Evolutionary conservation across 2,113 vertebrate species (phyloP).

Genomic region (Speoplatyrhinus poulsoni): DNA sequence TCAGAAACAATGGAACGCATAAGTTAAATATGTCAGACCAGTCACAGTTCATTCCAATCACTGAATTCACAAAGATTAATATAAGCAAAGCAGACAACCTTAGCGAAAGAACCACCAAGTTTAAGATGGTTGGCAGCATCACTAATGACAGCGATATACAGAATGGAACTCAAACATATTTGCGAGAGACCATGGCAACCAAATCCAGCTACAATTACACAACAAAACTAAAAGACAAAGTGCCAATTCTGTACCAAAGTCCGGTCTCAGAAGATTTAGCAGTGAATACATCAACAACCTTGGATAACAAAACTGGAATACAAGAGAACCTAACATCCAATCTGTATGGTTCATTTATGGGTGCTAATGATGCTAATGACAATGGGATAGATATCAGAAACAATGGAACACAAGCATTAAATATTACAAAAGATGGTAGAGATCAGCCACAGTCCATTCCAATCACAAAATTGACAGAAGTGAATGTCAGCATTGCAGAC

Average conservation of each 20-base stretch:
- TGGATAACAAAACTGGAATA: background rate
- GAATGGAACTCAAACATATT: conserved; percentile 7
- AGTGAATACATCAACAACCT: background rate
- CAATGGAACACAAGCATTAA: background rate
- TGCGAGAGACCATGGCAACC: conserved; percentile 6
- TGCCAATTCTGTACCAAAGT: background rate
- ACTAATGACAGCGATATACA: conserved; percentile 14
- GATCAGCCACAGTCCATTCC: conserved; percentile 1
- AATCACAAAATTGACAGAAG: background rate
- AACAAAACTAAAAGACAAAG: conserved; percentile 12
- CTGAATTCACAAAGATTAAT: conserved; percentile 1
- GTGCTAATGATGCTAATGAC: background rate
- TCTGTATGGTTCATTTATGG: background rate
- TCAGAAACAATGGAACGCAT: conserved; percentile 6
- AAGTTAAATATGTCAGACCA: conserved; percentile 14
- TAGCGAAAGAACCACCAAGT: conserved; percentile 14
- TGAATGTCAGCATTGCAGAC: conserved; percentile 10
- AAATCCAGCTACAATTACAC: conserved; percentile 23
- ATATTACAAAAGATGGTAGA: conserved; percentile 7
- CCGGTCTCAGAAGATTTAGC: conserved; percentile 10
- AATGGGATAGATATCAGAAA: background rate
- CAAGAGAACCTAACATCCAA: background rate
- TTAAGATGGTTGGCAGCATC: background rate
- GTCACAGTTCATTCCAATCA: background rate
- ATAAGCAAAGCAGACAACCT: background rate